phyloP scores from a whole-genome alignment of 2,797 vertebrate species.

The Malacoraja senta region DNA sequence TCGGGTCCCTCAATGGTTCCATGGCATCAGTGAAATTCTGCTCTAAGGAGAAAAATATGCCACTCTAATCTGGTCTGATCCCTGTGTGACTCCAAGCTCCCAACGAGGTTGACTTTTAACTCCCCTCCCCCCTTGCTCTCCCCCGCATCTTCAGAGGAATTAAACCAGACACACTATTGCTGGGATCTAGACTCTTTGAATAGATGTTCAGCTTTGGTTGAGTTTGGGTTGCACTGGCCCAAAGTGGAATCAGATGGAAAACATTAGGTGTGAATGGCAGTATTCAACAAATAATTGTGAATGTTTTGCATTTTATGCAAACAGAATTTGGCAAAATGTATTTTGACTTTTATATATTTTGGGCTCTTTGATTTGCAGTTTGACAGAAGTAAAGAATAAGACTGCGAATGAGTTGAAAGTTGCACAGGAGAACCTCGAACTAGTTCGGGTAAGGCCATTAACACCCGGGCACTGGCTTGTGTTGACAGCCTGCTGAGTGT shows the following conservation, averaged over 20 bases:
- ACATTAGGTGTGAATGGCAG: no score
- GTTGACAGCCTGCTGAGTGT: neutral
- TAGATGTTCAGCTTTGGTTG: neutral
- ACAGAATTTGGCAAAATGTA: neutral
- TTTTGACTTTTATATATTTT: neutral
- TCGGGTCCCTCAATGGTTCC: no score
- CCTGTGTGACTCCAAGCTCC: no score
- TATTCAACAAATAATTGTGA: neutral
- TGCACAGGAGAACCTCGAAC: neutral
- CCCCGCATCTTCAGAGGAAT: neutral
- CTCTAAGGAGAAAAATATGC: no score
- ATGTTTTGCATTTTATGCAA: neutral
- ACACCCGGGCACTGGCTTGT: neutral
- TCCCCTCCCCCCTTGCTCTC: no score
- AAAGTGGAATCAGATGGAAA: neutral
- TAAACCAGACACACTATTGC: neutral
- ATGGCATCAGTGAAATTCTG: no score
- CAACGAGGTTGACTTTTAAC: no score
- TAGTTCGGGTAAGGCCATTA: slow-evolving; percentile 1
- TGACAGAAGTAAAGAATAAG: neutral
- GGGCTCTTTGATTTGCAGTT: neutral
- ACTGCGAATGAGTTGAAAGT: neutral
- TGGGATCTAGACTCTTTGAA: neutral
- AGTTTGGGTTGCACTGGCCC: neutral
- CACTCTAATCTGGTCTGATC: no score